Evolutionary conservation across 2,888 invertebrate species (phyloP).

Genomic region (Hypomecis atomaria): DNA sequence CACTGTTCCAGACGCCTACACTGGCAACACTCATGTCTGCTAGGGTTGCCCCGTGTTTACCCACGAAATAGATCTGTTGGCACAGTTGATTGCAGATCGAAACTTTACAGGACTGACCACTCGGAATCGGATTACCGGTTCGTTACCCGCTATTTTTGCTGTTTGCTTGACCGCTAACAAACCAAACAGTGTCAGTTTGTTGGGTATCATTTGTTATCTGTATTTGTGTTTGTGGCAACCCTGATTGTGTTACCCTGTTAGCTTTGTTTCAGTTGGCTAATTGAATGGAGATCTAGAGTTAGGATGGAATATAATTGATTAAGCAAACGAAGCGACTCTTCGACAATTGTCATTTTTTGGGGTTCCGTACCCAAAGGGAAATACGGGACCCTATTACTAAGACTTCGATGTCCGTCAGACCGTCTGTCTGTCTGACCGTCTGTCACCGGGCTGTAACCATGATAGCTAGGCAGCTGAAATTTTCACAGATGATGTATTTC

Average conservation of each 20-base stretch:
- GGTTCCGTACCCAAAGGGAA: no score
- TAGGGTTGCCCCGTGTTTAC: conserved; percentile 69
- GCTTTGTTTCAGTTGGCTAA: conserved; percentile 33
- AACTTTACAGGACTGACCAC: conserved; percentile 78
- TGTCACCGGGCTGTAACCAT: no score
- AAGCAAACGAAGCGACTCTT: no score
- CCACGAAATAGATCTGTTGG: conserved; percentile 77
- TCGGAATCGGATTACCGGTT: conserved; percentile 78
- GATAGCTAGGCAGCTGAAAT: no score
- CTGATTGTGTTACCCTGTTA: conserved; percentile 46
- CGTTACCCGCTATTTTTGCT: conserved; percentile 76
- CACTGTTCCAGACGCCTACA: conserved; percentile 22
- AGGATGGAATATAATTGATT: neutral
- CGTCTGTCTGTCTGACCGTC: no score
- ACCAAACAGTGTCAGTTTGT: conserved; percentile 60
- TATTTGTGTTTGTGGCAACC: conserved; percentile 62
- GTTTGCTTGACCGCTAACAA: conserved; percentile 73
- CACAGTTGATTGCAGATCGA: conserved; percentile 79
- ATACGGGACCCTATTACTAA: no score
- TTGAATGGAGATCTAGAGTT: conserved; percentile 37
- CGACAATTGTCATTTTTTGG: no score
- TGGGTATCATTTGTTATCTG: conserved; percentile 47
- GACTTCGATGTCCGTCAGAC: no score
- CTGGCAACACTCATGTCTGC: conserved; percentile 20
- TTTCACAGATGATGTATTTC: no score